phyloP scores from a whole-genome alignment of 2,113 vertebrate species.

The Erinaceus europaeus region DNA sequence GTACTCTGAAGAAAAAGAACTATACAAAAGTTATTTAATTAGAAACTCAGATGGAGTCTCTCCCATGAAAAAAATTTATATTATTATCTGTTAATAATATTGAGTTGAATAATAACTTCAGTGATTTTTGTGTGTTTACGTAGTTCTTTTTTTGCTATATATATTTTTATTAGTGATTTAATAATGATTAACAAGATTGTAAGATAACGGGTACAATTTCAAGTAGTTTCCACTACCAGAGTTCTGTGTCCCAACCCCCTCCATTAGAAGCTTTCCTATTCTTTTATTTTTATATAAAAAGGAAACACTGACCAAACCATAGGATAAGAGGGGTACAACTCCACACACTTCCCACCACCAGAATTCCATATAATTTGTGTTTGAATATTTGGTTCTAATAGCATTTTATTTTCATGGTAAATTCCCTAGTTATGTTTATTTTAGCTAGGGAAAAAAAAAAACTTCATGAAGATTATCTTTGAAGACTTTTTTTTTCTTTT shows the following conservation, averaged over 20 bases:
- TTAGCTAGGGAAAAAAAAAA: neutral
- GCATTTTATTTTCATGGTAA: slow-evolving; percentile 10
- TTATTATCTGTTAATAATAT: slow-evolving; percentile 76
- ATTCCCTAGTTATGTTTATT: slow-evolving; percentile 9
- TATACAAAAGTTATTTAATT: slow-evolving; percentile 81
- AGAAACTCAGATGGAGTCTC: slow-evolving; percentile 71
- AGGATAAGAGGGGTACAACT: too few relatives aligned
- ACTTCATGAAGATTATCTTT: slow-evolving; percentile 16
- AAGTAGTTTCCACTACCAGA: too few relatives aligned
- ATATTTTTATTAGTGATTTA: too few relatives aligned
- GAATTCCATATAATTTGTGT: slow-evolving; percentile 38
- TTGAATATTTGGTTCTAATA: slow-evolving; percentile 55
- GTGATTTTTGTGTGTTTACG: slow-evolving; percentile 59
- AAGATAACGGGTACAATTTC: too few relatives aligned
- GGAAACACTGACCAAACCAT: too few relatives aligned
- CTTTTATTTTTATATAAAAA: too few relatives aligned
- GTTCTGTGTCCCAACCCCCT: too few relatives aligned
- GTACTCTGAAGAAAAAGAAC: slow-evolving; percentile 75
- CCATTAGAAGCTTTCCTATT: too few relatives aligned
- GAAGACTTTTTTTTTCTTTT: too few relatives aligned
- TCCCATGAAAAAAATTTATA: slow-evolving; percentile 75
- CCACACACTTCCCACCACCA: too few relatives aligned
- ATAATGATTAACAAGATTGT: too few relatives aligned
- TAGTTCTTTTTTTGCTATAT: slow-evolving; percentile 73
- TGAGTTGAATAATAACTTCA: slow-evolving; percentile 71